A percentile compares a stretch with the other conserved stretches of the same genome.
Conservation (phyloP, 2,888 invertebrate genomes). For the Ectemnius cavifrons region DNA sequence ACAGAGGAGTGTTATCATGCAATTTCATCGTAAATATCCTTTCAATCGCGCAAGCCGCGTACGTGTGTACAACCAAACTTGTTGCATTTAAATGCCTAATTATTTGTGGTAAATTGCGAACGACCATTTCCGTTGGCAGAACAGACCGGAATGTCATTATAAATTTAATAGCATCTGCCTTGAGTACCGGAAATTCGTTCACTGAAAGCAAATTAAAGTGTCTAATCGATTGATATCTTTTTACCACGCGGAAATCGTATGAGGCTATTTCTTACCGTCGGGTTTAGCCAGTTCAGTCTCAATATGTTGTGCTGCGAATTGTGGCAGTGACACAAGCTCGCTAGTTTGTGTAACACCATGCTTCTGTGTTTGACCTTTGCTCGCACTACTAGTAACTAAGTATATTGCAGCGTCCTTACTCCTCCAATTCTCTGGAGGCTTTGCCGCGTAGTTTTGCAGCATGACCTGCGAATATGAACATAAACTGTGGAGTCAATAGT, state of each 20-base stretch:
- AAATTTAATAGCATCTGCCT: conserved; percentile 97
- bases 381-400: conserved; percentile 95
- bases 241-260: neutral
- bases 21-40: conserved; percentile 89
- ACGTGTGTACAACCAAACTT: conserved; percentile 94
- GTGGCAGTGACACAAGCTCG: conserved; percentile 91
- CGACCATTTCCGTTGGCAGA: conserved; percentile 88
- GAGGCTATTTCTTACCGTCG: conserved; percentile 80
- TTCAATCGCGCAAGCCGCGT: conserved; percentile 95
- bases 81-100: conserved; percentile 87
- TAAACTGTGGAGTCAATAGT: neutral
- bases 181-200: conserved; percentile 92
- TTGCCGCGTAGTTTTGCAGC: conserved; percentile 87
- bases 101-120: conserved; percentile 87
- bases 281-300: conserved; percentile 89
- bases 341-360: conserved; percentile 95
- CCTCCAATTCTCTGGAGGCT: conserved; percentile 91
- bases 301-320: conserved; percentile 93
- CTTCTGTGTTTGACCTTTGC: conserved; percentile 92
- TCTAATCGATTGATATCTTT: neutral
- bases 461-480: conserved; percentile 80
- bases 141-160: conserved; percentile 97
- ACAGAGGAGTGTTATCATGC: conserved; percentile 80
- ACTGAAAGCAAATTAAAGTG: conserved; percentile 81
- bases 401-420: conserved; percentile 98